A percentile compares a stretch with the other conserved stretches of the same genome.
These are phyloP conservation scores for Pseudococcus viburni DNA, from an alignment of 2,888 invertebrate species.

Conservation along the genomic window DNA sequence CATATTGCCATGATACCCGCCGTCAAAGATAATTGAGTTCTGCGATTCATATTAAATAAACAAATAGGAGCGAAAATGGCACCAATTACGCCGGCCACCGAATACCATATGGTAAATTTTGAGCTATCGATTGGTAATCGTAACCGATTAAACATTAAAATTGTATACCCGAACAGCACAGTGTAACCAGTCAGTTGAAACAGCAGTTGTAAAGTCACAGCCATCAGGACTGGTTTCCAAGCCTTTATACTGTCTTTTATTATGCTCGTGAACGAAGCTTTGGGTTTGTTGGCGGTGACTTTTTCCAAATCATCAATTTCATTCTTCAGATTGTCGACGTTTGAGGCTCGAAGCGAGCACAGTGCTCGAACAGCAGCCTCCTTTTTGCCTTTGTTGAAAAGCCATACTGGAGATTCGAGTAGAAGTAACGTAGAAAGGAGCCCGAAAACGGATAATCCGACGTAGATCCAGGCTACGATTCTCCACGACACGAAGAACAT, in stretches of 20 bases:
- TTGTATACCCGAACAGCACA: not conserved
- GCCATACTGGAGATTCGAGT: conserved; percentile 65
- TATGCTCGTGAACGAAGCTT: not conserved
- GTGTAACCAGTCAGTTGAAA: not conserved
- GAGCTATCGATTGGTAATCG: not conserved
- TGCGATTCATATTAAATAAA: not conserved
- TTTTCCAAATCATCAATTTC: conserved; percentile 40
- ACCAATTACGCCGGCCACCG: not conserved
- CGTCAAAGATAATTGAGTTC: not conserved
- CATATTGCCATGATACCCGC: not conserved
- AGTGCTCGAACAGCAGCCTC: conserved; percentile 20
- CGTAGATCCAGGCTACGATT: conserved; percentile 12
- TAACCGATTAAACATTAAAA: not conserved
- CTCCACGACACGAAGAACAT: conserved; percentile 54
- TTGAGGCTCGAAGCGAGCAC: not conserved
- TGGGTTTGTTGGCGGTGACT: not conserved
- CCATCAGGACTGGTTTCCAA: conserved; percentile 2
- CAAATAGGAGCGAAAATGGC: not conserved
- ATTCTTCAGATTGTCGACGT: not conserved
- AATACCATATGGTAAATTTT: not conserved
- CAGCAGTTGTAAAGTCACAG: not conserved
- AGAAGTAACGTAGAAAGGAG: conserved; percentile 41
- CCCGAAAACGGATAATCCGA: not conserved
- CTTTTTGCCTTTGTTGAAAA: conserved; percentile 17
- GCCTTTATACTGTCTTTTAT: not conserved